phyloP scores from a whole-genome alignment of 2,888 invertebrate genomes.

The Sisyra terminalis region DNA sequence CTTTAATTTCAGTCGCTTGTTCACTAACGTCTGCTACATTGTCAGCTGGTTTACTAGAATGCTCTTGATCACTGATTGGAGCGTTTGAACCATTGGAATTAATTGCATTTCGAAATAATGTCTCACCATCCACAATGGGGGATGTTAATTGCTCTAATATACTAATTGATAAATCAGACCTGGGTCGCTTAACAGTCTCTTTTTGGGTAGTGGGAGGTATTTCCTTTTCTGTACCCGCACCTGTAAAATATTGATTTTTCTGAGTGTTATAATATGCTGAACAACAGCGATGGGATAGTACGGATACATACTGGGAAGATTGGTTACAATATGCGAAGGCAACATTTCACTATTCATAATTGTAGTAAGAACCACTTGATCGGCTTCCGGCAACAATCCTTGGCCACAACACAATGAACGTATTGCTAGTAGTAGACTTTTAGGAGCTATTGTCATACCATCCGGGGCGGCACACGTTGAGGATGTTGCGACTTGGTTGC shows the following conservation, averaged over 20 bases:
- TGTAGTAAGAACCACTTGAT: constrained; percentile 58
- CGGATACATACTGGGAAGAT: constrained; percentile 22
- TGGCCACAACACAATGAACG: constrained; percentile 55
- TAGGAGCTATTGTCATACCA: constrained; percentile 25
- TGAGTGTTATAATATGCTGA: background rate
- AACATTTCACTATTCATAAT: constrained; percentile 54
- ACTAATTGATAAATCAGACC: constrained; percentile 51
- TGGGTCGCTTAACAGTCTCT: constrained; percentile 37
- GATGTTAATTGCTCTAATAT: constrained; percentile 59
- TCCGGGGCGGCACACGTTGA: constrained; percentile 18
- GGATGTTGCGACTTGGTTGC: constrained; percentile 16
- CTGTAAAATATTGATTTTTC: constrained; percentile 12
- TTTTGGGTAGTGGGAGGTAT: constrained; percentile 24
- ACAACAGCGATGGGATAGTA: background rate
- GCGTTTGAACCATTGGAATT: constrained; percentile 23
- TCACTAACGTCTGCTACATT: constrained; percentile 27
- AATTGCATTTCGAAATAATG: constrained; percentile 16
- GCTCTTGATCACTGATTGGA: constrained; percentile 28
- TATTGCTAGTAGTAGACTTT: constrained; percentile 45
- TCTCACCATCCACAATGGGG: constrained; percentile 40
- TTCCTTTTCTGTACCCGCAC: constrained; percentile 35
- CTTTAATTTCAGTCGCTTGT: constrained; percentile 29
- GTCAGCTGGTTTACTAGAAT: constrained; percentile 25
- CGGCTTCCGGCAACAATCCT: constrained; percentile 53
- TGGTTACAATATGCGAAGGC: constrained; percentile 30